Conservation (phyloP, 1,140 invertebrate species). For the Zaprionus lachaisei region DNA sequence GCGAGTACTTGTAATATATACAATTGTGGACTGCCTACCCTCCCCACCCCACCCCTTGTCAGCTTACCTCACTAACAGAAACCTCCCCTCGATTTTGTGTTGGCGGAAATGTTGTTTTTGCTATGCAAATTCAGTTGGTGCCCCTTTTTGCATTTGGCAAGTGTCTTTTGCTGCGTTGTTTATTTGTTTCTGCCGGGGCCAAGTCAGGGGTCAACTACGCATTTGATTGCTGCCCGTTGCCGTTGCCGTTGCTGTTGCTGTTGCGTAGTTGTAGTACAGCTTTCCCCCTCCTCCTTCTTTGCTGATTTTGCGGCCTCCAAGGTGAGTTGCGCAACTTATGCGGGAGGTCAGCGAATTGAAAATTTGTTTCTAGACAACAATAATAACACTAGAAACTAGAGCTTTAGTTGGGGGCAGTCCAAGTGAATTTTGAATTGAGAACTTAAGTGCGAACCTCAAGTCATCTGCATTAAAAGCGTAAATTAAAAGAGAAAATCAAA, state of each 20-base stretch:
- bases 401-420: neutral
- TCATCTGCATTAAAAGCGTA: neutral
- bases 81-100: conserved; percentile 46
- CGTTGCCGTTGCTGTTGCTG: conserved; percentile 20
- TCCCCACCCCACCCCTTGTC: neutral
- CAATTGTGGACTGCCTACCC: conserved; percentile 21
- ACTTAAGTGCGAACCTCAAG: neutral
- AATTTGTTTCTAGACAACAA: conserved; percentile 37
- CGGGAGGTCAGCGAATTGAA: conserved; percentile 53
- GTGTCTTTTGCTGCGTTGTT: conserved; percentile 55
- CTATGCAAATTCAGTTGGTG: conserved; percentile 50
- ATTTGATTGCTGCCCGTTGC: conserved; percentile 50
- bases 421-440: neutral
- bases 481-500: neutral
- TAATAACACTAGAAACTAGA: conserved; percentile 13
- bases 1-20: conserved; percentile 45
- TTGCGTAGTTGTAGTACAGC: conserved; percentile 31
- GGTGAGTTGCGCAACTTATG: conserved; percentile 39
- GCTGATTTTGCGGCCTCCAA: neutral
- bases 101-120: conserved; percentile 61
- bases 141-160: conserved; percentile 54
- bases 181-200: conserved; percentile 53
- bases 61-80: neutral
- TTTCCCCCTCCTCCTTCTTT: neutral
- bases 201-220: conserved; percentile 60